These are phyloP conservation scores for Rhinolophus sinicus DNA, from an alignment of 2,113 vertebrate species.

Conservation along the genomic window DNA sequence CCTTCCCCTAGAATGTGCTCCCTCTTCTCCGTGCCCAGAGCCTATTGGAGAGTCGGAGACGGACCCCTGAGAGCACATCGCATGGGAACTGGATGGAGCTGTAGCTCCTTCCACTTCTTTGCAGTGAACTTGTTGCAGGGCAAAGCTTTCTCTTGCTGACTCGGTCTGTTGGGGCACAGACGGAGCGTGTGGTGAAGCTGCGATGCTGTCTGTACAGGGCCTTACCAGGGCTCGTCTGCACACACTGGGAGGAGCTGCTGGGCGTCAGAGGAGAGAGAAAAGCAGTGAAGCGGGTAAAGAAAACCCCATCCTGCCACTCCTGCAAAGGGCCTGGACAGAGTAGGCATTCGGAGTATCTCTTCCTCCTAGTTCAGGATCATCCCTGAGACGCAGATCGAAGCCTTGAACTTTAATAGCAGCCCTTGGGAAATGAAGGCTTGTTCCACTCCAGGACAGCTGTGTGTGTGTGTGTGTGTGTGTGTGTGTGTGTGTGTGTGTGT, in stretches of 20 bases:
- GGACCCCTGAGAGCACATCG: not conserved
- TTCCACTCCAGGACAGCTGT: not conserved
- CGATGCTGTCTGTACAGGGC: not conserved
- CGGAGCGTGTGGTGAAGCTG: too few relatives aligned
- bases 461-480: not conserved
- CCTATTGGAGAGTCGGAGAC: not conserved
- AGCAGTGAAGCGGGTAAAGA: not conserved
- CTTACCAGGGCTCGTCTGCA: not conserved
- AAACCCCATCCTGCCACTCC: too few relatives aligned
- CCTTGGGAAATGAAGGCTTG: not conserved
- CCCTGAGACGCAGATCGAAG: not conserved
- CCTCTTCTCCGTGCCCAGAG: not conserved
- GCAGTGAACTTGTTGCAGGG: not conserved
- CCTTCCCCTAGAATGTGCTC: not conserved
- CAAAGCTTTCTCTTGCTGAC: not conserved
- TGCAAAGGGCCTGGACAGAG: not conserved
- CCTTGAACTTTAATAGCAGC: not conserved
- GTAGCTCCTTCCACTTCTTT: not conserved
- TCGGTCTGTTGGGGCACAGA: not conserved
- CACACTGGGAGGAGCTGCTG: too few relatives aligned
- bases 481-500: too few relatives aligned
- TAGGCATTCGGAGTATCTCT: too few relatives aligned
- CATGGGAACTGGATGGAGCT: accelerated
- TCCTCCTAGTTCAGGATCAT: not conserved
- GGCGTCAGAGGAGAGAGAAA: not conserved